A percentile compares a stretch with the other conserved stretches of the same genome.
phyloP scores from a whole-genome alignment of 2,888 invertebrate species.

The Brachynemurus nebulosus region DNA sequence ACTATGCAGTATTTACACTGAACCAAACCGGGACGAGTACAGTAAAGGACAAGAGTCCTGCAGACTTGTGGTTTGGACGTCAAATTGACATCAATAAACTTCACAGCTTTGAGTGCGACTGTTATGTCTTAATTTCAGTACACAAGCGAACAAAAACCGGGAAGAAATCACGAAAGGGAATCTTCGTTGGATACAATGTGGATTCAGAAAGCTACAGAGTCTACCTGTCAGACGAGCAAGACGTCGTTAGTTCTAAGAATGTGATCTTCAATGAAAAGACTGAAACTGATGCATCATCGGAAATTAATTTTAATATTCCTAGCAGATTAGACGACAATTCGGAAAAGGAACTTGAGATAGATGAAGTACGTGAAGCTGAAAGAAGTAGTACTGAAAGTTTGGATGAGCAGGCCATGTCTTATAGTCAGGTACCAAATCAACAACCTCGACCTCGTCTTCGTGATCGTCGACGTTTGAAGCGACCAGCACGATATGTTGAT shows the following conservation, averaged over 20 bases:
- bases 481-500: slow-evolving; percentile 1
- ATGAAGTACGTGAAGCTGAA: no score
- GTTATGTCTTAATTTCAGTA: slow-evolving; percentile 9
- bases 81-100: slow-evolving; percentile 7
- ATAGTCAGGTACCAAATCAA: no score
- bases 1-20: slow-evolving; percentile 18
- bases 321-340: no score
- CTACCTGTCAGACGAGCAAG: not conserved
- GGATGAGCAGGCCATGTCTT: no score
- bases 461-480: not conserved
- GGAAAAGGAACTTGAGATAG: not conserved
- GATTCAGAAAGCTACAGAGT: slow-evolving; percentile 17
- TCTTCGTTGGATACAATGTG: slow-evolving; percentile 19
- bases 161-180: slow-evolving; percentile 14
- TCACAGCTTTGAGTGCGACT: not conserved
- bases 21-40: slow-evolving; percentile 14
- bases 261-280: not conserved
- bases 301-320: not conserved
- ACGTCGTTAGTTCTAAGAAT: not conserved
- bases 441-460: not conserved
- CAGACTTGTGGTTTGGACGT: slow-evolving; percentile 15
- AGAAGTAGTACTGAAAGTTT: no score
- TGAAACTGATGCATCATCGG: not conserved
- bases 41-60: slow-evolving; percentile 11
- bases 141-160: slow-evolving; percentile 14